Percentiles rank a stretch among this genome's conserved stretches.
These are phyloP conservation scores for Pemphigus obesinymphae DNA, from an alignment of 1,140 invertebrate genomes.

Conservation along the genomic window DNA sequence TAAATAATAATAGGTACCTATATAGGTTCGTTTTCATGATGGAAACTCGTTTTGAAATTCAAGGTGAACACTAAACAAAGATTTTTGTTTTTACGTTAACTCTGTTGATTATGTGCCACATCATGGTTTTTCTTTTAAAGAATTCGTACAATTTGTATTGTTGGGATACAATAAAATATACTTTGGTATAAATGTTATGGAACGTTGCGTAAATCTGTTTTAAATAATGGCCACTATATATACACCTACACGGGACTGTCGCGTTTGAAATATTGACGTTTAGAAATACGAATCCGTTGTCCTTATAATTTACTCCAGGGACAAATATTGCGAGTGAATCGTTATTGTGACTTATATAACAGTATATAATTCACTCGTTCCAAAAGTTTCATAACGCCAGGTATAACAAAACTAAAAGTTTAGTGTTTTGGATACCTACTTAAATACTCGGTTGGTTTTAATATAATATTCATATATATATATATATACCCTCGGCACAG, in stretches of 20 bases:
- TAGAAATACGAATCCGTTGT: neutral
- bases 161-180: neutral
- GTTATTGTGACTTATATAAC: neutral
- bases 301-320: neutral
- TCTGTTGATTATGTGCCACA: neutral
- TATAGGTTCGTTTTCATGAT: too few relatives aligned
- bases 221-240: neutral
- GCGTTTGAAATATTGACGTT: neutral
- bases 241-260: neutral
- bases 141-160: neutral
- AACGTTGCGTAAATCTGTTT: neutral
- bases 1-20: too few relatives aligned
- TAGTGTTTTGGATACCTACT: too few relatives aligned
- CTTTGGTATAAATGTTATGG: neutral
- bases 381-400: too few relatives aligned
- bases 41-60: too few relatives aligned
- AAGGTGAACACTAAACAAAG: too few relatives aligned
- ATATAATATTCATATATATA: too few relatives aligned
- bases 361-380: too few relatives aligned
- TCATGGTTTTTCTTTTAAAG: neutral
- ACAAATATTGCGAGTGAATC: neutral
- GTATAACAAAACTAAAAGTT: too few relatives aligned
- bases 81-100: too few relatives aligned
- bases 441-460: too few relatives aligned
- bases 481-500: too few relatives aligned